A percentile compares a stretch with the other conserved stretches of the same genome.
phyloP scores from a whole-genome alignment of 2,888 invertebrate genomes.

The Drosophila colorata region DNA sequence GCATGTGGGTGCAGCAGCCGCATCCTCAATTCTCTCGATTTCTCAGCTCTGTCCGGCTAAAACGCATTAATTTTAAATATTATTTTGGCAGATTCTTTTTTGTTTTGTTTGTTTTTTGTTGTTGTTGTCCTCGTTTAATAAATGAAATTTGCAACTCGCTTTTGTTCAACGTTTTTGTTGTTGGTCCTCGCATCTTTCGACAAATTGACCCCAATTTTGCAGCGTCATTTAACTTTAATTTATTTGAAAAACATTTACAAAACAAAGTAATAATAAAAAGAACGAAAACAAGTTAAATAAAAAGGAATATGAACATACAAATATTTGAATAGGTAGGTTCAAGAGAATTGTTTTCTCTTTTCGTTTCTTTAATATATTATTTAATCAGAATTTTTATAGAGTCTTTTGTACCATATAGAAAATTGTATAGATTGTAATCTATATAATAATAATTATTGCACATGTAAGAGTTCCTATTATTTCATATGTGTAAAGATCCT shows the following conservation, averaged over 20 bases:
- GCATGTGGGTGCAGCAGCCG: constrained; percentile 71
- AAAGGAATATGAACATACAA: not conserved
- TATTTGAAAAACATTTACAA: constrained; percentile 37
- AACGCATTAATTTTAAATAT: constrained; percentile 79
- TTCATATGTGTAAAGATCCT: too few relatives aligned
- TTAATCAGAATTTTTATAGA: too few relatives aligned
- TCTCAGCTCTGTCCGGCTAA: constrained; percentile 25
- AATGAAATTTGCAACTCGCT: constrained; percentile 60
- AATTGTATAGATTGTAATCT: too few relatives aligned
- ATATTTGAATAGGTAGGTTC: not conserved
- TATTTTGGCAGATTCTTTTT: constrained; percentile 71
- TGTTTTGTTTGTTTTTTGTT: constrained; percentile 4
- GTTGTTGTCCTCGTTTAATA: constrained; percentile 59
- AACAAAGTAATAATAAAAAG: not conserved
- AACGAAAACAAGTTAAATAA: not conserved
- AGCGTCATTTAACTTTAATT: constrained; percentile 59
- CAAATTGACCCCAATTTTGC: constrained; percentile 70
- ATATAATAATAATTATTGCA: too few relatives aligned
- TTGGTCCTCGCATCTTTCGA: constrained; percentile 60
- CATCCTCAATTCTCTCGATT: constrained; percentile 1
- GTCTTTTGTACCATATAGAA: too few relatives aligned
- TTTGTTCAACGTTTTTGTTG: constrained; percentile 39
- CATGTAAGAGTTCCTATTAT: too few relatives aligned
- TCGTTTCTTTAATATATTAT: too few relatives aligned
- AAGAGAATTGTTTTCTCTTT: too few relatives aligned